Evolutionary conservation across 2,113 vertebrate genomes (phyloP).

Genomic region (Pithys albifrons): DNA sequence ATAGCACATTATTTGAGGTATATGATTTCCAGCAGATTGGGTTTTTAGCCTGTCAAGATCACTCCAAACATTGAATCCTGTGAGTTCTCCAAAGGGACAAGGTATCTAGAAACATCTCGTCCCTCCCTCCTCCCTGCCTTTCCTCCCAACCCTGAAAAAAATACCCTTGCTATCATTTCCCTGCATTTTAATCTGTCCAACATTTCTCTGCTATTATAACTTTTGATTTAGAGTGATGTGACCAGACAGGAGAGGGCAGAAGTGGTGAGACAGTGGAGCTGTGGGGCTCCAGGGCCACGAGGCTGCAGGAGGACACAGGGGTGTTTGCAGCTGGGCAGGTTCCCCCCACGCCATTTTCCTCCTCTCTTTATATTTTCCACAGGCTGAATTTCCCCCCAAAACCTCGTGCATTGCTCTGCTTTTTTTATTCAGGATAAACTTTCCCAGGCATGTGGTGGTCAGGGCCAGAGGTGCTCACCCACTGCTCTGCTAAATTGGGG

Average conservation of each 20-base stretch:
- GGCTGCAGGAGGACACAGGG: background rate
- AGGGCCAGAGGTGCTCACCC: background rate
- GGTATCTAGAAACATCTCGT: background rate
- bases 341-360: background rate
- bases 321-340: background rate
- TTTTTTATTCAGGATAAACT: background rate
- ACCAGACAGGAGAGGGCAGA: background rate
- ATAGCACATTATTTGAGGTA: background rate
- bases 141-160: background rate
- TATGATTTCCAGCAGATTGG: slow-evolving; percentile 46
- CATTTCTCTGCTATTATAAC: background rate
- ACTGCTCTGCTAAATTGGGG: background rate
- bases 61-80: background rate
- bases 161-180: background rate
- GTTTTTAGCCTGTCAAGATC: slow-evolving; percentile 38
- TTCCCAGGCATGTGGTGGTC: rapidly evolving
- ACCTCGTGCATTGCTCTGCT: background rate
- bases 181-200: background rate
- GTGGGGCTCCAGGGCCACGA: rapidly evolving
- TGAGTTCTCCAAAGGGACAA: background rate
- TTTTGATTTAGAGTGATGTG: background rate
- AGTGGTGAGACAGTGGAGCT: background rate
- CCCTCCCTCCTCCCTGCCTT: background rate
- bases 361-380: background rate
- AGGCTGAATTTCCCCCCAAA: background rate